phyloP scores from a whole-genome alignment of 1,140 invertebrate genomes.

The Pogonomyrmex californicus region DNA sequence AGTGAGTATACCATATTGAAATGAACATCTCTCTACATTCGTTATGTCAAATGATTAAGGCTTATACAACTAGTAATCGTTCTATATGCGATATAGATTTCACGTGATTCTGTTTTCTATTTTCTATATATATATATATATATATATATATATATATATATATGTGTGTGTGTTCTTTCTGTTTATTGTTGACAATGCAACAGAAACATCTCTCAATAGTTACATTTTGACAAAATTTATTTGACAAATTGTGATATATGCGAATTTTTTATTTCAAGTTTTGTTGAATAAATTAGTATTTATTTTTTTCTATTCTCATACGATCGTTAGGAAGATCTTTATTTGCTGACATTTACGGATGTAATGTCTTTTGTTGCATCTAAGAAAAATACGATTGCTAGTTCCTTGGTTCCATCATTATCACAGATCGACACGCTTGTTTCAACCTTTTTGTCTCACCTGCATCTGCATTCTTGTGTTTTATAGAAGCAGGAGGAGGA shows the following conservation, averaged over 20 bases:
- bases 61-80: constrained; percentile 80
- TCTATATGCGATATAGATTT: constrained; percentile 51
- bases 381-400: constrained; percentile 78
- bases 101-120: constrained; percentile 1
- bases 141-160: too few relatives aligned
- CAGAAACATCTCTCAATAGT: neutral
- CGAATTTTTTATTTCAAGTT: constrained; percentile 37
- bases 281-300: constrained; percentile 71
- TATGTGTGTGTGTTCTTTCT: neutral
- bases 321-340: constrained; percentile 31
- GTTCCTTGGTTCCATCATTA: constrained; percentile 77
- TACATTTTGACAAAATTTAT: constrained; percentile 28
- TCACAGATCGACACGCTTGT: constrained; percentile 65
- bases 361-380: constrained; percentile 57
- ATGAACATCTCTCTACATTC: constrained; percentile 78
- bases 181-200: constrained; percentile 35
- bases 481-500: constrained; percentile 91
- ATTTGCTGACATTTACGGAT: constrained; percentile 60
- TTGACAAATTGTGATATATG: neutral
- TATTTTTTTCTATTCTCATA: constrained; percentile 31
- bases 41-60: constrained; percentile 75
- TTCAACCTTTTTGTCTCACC: constrained; percentile 66
- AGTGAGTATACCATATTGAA: constrained; percentile 83
- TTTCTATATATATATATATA: too few relatives aligned
- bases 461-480: constrained; percentile 80